A percentile compares a stretch with the other conserved stretches of the same genome.
Evolutionary conservation across 2,888 invertebrate genomes (phyloP).

Genomic region (Athalia rosae): DNA sequence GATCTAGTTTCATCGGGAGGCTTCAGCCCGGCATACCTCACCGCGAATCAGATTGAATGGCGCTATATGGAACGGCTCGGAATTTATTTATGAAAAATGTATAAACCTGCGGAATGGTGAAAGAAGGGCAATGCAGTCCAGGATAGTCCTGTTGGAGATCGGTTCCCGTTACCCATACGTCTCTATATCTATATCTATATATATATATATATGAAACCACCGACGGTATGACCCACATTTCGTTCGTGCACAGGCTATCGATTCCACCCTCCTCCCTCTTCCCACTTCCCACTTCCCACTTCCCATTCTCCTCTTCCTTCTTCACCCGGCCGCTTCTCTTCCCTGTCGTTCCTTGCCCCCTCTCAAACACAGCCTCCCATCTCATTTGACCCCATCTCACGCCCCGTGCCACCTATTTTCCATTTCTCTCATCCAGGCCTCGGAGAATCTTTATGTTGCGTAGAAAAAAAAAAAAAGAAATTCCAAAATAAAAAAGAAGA

Average conservation of each 20-base stretch:
- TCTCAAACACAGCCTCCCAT: constrained; percentile 70
- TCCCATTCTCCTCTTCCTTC: neutral
- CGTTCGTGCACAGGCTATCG: constrained; percentile 43
- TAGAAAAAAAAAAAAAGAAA: neutral
- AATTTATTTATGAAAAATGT: constrained; percentile 66
- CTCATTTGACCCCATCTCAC: constrained; percentile 62
- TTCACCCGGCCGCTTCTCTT: neutral
- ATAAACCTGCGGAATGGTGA: constrained; percentile 52
- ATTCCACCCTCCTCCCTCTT: constrained; percentile 33
- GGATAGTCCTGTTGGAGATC: constrained; percentile 36
- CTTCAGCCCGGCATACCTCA: constrained; percentile 12
- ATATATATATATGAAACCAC: neutral
- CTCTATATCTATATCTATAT: neutral
- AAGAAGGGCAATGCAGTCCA: constrained; percentile 26
- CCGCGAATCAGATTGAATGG: constrained; percentile 41
- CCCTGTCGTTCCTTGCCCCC: constrained; percentile 51
- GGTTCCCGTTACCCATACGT: constrained; percentile 10
- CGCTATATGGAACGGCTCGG: constrained; percentile 46
- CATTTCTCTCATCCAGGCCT: constrained; percentile 33
- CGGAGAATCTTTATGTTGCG: constrained; percentile 28
- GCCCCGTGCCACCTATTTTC: constrained; percentile 40
- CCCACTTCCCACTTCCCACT: neutral
- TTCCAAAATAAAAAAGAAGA: no score
- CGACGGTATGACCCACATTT: constrained; percentile 44
- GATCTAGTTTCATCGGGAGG: constrained; percentile 5